Evolutionary conservation across 2,797 vertebrate genomes (phyloP).

Genomic region (Pampus argenteus): DNA sequence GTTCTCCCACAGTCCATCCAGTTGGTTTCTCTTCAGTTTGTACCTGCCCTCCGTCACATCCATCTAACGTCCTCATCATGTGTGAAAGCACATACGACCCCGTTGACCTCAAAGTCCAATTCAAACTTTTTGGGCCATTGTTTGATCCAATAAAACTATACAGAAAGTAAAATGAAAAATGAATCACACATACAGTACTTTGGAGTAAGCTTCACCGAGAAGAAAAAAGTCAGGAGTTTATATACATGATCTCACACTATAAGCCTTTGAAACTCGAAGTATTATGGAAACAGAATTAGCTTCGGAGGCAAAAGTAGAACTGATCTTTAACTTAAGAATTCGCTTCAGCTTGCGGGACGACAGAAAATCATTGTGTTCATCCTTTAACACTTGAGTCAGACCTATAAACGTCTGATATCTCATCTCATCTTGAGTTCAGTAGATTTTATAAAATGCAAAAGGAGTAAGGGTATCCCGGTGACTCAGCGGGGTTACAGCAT

Average conservation of each 20-base stretch:
- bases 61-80: constrained; percentile 13
- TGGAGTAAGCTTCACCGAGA: not conserved
- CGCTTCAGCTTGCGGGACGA: not conserved
- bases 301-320: not conserved
- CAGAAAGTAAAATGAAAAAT: not conserved
- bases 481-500: constrained; percentile 14
- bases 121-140: constrained; percentile 15
- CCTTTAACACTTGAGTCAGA: not conserved
- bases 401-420: constrained; percentile 5
- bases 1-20: constrained; percentile 18
- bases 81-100: constrained; percentile 24
- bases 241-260: not conserved
- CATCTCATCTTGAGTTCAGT: constrained; percentile 33
- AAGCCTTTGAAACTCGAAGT: not conserved
- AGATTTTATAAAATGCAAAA: constrained; percentile 1
- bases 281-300: not conserved
- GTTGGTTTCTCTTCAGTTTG: constrained; percentile 4
- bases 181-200: not conserved
- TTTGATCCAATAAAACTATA: constrained; percentile 27
- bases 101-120: constrained; percentile 37
- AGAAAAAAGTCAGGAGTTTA: too few relatives aligned
- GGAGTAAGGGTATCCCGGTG: not conserved
- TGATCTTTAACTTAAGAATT: constrained; percentile 12
- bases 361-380: constrained; percentile 26
- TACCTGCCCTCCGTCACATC: constrained; percentile 18